Conservation (phyloP, 1,140 invertebrate species). For the Rhagoletis zephyria region DNA sequence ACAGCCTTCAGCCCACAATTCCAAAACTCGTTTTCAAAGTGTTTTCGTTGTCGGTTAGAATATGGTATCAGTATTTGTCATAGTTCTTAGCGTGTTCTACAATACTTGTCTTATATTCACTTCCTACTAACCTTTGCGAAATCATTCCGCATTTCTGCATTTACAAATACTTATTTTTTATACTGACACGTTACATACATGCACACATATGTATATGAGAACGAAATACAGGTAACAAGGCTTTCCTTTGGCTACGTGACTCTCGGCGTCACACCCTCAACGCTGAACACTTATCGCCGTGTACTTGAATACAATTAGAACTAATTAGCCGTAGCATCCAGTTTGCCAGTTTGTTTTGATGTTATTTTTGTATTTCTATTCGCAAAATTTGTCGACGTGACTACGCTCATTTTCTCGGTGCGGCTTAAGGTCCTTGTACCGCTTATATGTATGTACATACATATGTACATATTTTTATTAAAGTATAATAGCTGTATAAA, state of each 20-base stretch:
- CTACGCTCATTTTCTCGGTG: slow-evolving; percentile 11
- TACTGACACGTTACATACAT: no score
- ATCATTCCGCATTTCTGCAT: no score
- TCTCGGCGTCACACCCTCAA: not conserved
- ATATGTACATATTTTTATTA: not conserved
- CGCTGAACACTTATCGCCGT: not conserved
- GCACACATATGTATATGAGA: not conserved
- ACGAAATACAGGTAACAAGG: not conserved
- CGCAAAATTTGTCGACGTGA: not conserved
- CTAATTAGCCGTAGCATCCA: slow-evolving; percentile 2
- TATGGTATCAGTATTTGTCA: no score
- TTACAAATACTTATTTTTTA: no score
- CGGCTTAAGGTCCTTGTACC: slow-evolving; percentile 7
- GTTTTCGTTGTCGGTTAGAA: no score
- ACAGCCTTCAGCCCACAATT: no score
- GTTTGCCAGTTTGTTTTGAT: no score
- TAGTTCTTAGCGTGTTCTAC: no score
- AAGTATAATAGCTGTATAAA: not conserved
- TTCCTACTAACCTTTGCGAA: no score
- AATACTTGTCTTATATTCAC: no score
- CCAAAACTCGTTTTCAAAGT: no score
- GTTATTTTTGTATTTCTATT: not conserved
- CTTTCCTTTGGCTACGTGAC: slow-evolving; percentile 14
- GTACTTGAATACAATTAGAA: slow-evolving; percentile 22
- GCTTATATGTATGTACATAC: not conserved